Evolutionary conservation across 2,888 invertebrate species (phyloP), one percentile per base, ranked within the genome.

Genomic region (Pollenia griseotomentosa): DNA sequence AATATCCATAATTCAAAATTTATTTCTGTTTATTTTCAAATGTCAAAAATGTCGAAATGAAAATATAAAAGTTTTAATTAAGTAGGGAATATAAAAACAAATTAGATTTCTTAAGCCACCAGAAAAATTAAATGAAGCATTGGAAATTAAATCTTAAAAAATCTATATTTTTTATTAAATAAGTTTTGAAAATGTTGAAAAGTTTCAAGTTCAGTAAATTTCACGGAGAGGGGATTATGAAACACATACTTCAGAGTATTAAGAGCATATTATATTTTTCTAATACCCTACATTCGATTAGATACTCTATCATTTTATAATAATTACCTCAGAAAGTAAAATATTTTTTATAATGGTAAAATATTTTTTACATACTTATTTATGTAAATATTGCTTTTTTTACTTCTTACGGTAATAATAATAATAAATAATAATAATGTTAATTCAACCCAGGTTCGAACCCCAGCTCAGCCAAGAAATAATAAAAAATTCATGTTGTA

Each of bases 11-110:
- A 71, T 46, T 65, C 63, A 73, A 55, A 44, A 55, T 44, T 71
- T 44, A 4, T 77, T 9, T 66, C 57, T 73, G 46, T 57, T 55
- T 74, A 59, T 79, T 79, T 48, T 46, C 40, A 74, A 66, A 74
- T 82, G 48, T 74, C 74, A 57, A 66, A 59, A 66, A 82, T 82
- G 74, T 82, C 82, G 68, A 44, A 75, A 82, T 70, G 6, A 63
- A 53, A 55, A 42, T 53, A 61, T 59, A 42, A 44, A 74, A 73
- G 61, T 61, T 74, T 42, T 16, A 23, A 74, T 44, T 59, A 51
- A 48, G n/a, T 55, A 55, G 46, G 46, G 16, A 66, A 78, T 16
- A 16, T n/a, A 55, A 63, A 33, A 65, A 81, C 19, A 57, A 57
- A 19, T 42, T 40, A 33, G 16, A 73, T 44, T 65, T 23, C 55